Base-by-base conservation (phyloP, 2,888 invertebrate genomes). In the Platerodrilus igneus region DNA sequence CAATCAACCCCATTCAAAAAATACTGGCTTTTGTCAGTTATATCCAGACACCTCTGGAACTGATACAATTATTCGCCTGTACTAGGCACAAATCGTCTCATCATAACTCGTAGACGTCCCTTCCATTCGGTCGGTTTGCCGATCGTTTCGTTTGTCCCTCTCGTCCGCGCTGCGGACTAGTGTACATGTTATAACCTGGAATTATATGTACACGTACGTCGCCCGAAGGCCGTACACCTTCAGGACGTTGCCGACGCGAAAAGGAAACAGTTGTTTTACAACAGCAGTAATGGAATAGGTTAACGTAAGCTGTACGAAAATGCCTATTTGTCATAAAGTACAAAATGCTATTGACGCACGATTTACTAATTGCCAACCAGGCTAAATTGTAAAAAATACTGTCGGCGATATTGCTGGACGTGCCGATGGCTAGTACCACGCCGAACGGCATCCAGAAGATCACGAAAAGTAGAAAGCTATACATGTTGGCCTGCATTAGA, bases 201-300 rank as follows among this genome's bases (percentile, higher is more conserved):
- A 86, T 81, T 33, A 87, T 83, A 60, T 86, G 86, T 4, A 86
- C 85, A 16, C 79, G 65, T n/a, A 84, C 77, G 48, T 83, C 79
- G 2, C 77, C 73, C 1, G 76, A 69, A 8, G 76, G 70, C 59
- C 37, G 66, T 37, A 67, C 53, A 3, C 67, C 62, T 51, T 68
- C 67, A 8, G 65, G 63, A 19, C 83, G 65, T 36, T 78, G 75
- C 23, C 83, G 72, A 41, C 78, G 67, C 4, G 78, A 75, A 51
- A 80, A 80, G 2, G 82, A 76, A 14, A 80, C 79, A 3, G 82
- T 79, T 5, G 79, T 84, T 63, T 86, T 87, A 67, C 86, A 87
- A 60, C 81, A 86, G 58, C 86, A 86, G 57, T 87, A 88, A 57
- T 83, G 81, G 59, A 86, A 87, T 5, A 87, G 68, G 57, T 81